Base-by-base conservation (phyloP, 2,797 vertebrate species). In the Cephalopachus bancanus region DNA sequence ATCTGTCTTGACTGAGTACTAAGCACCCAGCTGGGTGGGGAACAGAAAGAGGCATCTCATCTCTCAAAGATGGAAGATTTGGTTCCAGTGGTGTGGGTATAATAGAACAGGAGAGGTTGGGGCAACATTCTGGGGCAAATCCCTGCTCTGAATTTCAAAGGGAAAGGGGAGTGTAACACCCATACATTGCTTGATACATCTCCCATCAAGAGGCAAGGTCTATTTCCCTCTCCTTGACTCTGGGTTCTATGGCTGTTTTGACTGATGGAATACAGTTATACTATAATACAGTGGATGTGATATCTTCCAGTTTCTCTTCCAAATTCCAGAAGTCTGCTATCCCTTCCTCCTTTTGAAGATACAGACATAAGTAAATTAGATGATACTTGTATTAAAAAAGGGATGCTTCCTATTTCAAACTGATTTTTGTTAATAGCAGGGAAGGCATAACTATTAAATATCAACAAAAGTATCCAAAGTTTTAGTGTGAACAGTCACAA, bases 391-490 rank as follows among this genome's bases (percentile, higher is more conserved):
- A 14, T 72, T 85, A 90, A 37, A 93, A 89, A 44, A 83, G 17
- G 37, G 64, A 83, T 87, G 53, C 51, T 92, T 95, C 30, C 37
- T 24, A 17, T 79, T 91, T 92, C 84, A 89, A 87, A 51, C n/a
- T 69, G 44, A 67, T 37, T 94, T 74, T 51, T 55, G 22, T 53
- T 53, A 64, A 55, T 67, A 53, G 30, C 49, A 49, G 30, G 44
- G 53, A 49, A 60, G 30, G 37, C n/a, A 24, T 19, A 87, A 72
- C 69, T 83, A 65, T 55, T 62, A 64, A 17, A 85, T 10, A 15
- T 49, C 91, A 95, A 80, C 64, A 53, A 93, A 59, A 95, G 51
- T 83, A 89, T 17, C 11, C 33, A 90, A 96, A 74, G 37, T 16
- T 83, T 14, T 0, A n/a, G n/a, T 17, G 20, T 62, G 55, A 92